Evolutionary conservation across 2,888 invertebrate species (phyloP), one percentile per base, ranked within the genome.

Genomic region (Mesochorus sp.): DNA sequence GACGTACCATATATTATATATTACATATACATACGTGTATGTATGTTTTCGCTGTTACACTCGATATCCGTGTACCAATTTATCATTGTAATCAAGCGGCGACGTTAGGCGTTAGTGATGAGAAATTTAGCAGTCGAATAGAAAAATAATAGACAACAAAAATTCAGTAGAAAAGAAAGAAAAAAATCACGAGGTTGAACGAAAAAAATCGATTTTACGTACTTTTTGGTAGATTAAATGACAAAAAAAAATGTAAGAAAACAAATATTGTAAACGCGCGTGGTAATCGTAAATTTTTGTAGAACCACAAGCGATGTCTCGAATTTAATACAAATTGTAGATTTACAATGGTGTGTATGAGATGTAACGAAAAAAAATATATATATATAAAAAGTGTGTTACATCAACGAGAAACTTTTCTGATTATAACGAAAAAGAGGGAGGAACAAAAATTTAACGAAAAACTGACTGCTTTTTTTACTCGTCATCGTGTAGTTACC

Each of bases 21-120:
- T 53, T 26, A 59, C 2, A 39, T 39, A 59, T 26, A 59, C 2
- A 39, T 39, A 39, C 61, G 51, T 67, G 62, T 47, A 24, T 61
- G 49, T 55, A 37, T 74, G 71, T 74, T 47, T 79, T 80, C 53
- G 71, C 66, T 76, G 67, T 73, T 77, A 51, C 70, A 77, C 73
- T 70, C 70, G 67, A 74, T 80, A 76, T 71, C 70, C 71, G 64
- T 57, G 62, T 79, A 75, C 59, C 59, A 59, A 75, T 59, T 70
- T 62, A 70, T 79, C 42, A 39, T 57, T 44, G n/a, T n/a, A 44
- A 74, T 71, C 28, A 64, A 70, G 14, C 44, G 67, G 37, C 37
- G 59, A 42, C 44, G 34, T 51, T 61, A 74, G 57, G n/a, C 49
- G 31, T 39, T 57, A 55, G 55, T 39, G 62, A 42, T 49, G 68